Percentiles rank a stretch among this genome's conserved stretches.
Conservation (phyloP, 2,113 vertebrate species). For the Falco punctatus region DNA sequence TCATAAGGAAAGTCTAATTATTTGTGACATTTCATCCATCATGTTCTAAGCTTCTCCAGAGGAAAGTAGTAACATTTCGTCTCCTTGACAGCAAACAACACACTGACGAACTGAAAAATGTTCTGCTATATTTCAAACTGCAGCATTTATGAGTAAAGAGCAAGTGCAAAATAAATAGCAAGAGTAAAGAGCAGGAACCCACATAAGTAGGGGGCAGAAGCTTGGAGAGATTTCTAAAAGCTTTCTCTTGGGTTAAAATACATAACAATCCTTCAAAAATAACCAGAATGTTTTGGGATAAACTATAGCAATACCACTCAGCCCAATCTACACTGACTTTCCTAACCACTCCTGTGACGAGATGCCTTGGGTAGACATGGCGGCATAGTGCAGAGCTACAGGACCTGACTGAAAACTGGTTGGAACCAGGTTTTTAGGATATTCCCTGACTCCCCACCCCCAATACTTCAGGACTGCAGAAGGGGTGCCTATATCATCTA, state of each 20-base stretch:
- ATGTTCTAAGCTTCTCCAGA: constrained; percentile 69
- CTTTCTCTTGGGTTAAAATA: constrained; percentile 42
- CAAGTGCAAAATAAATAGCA: constrained; percentile 71
- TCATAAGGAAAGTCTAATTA: constrained; percentile 72
- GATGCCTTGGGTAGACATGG: neutral
- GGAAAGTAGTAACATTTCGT: constrained; percentile 68
- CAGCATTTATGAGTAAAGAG: constrained; percentile 66
- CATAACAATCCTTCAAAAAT: constrained; percentile 41
- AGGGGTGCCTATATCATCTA: neutral
- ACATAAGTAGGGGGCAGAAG: constrained; percentile 54
- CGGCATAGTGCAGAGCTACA: neutral
- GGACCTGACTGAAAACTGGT: neutral
- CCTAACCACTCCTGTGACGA: neutral
- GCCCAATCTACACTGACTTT: neutral
- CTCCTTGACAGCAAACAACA: constrained; percentile 75
- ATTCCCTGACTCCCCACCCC: neutral
- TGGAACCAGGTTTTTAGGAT: neutral
- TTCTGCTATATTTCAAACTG: constrained; percentile 67
- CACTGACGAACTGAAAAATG: constrained; percentile 67
- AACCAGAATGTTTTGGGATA: neutral
- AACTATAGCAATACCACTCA: neutral
- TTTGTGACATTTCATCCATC: constrained; percentile 75
- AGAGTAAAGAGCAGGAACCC: constrained; percentile 65
- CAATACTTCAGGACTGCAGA: neutral
- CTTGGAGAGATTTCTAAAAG: constrained; percentile 53